Evolutionary conservation across 2,797 vertebrate species (phyloP).

Genomic region (Halcyon leucocephala): DNA sequence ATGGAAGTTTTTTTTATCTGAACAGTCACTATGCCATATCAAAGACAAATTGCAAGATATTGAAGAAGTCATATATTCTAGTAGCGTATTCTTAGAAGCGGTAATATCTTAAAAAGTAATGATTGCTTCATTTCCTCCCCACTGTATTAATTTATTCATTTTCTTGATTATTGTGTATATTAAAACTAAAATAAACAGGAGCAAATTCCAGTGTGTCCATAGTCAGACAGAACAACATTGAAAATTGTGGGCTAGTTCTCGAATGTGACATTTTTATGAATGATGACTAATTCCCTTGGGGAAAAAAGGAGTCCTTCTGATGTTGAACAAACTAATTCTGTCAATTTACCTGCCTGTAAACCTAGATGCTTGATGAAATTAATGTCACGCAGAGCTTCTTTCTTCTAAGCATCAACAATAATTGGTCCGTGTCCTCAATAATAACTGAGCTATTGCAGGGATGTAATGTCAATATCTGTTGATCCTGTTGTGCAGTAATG

Average conservation of each 20-base stretch:
- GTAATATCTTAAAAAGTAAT: background rate
- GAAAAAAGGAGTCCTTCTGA: background rate
- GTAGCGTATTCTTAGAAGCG: background rate
- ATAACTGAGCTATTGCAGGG: background rate
- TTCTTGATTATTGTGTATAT: background rate
- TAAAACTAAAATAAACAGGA: background rate
- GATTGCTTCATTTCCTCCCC: background rate
- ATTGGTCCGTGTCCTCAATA: background rate
- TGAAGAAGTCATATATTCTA: background rate
- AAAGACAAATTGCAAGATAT: background rate
- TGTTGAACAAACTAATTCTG: background rate
- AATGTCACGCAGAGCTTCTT: background rate
- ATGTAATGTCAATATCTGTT: background rate
- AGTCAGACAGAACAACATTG: background rate
- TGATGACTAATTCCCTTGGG: background rate
- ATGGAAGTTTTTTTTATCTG: background rate
- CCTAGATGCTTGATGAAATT: background rate
- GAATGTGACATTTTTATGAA: background rate
- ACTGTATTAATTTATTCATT: background rate
- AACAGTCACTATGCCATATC: background rate
- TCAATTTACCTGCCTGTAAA: background rate
- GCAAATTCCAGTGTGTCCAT: background rate
- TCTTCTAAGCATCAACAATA: background rate
- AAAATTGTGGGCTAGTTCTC: background rate
- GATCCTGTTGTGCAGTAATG: background rate